phyloP scores from a whole-genome alignment of 2,797 vertebrate species.

The Danionella dracula region DNA sequence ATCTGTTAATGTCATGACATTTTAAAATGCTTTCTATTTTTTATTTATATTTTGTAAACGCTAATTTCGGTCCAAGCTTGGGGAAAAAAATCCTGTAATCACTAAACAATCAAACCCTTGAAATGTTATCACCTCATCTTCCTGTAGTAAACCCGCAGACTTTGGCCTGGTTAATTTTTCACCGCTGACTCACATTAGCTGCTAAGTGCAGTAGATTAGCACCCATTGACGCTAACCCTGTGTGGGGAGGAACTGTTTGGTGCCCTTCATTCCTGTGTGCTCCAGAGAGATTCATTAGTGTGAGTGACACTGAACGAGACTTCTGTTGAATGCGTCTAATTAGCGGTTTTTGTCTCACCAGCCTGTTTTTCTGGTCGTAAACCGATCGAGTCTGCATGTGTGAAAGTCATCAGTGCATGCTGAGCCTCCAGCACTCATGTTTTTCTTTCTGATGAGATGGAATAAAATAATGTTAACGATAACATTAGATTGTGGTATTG shows the following conservation, averaged over 20 bases:
- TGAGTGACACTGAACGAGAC: slow-evolving; percentile 46
- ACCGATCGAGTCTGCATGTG: neutral
- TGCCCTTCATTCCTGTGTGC: slow-evolving; percentile 29
- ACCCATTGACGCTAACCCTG: neutral
- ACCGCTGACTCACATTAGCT: neutral
- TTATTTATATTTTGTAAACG: too few species aligned
- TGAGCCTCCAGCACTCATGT: too few species aligned
- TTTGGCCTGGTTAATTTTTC: slow-evolving; percentile 24
- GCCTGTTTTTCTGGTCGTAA: neutral
- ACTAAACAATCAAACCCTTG: neutral
- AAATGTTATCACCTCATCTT: neutral
- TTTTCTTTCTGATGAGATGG: too few species aligned
- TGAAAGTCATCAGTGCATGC: neutral
- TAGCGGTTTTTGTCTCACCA: neutral
- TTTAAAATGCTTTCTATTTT: too few species aligned
- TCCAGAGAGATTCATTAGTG: slow-evolving; percentile 40
- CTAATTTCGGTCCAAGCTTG: too few species aligned
- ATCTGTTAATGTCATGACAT: too few species aligned
- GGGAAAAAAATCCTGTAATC: too few species aligned
- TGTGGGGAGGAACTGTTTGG: slow-evolving; percentile 5
- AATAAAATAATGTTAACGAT: too few species aligned
- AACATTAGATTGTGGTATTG: too few species aligned
- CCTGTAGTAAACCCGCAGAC: slow-evolving; percentile 18
- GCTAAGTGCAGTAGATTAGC: neutral
- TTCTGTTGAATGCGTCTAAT: slow-evolving; percentile 14